Evolutionary conservation across 2,888 invertebrate genomes (phyloP).

Genomic region (Bellardia bayeri): DNA sequence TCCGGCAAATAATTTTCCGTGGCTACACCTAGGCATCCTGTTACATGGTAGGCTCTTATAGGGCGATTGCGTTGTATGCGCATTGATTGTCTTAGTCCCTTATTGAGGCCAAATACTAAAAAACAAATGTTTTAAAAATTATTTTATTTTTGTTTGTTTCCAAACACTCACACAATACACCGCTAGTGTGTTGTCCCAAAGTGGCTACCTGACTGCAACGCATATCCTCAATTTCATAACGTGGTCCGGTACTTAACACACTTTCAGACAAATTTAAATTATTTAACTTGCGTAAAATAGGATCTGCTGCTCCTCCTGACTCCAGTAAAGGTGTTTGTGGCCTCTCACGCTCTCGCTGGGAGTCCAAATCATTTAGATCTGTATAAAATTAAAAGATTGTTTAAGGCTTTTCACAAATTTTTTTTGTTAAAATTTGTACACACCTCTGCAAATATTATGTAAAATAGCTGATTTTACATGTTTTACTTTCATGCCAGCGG

Average conservation of each 20-base stretch:
- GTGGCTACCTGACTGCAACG: conserved; percentile 86
- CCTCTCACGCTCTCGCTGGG: conserved; percentile 85
- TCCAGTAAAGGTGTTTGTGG: conserved; percentile 85
- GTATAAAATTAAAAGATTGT: background rate
- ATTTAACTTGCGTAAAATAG: conserved; percentile 85
- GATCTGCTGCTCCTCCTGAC: conserved; percentile 87
- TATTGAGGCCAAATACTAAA: conserved; percentile 90
- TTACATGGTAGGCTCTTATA: conserved; percentile 89
- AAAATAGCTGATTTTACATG: conserved; percentile 86
- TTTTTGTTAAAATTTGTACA: conserved; percentile 73
- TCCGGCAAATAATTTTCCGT: conserved; percentile 90
- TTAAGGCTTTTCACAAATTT: background rate
- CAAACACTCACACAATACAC: conserved; percentile 87
- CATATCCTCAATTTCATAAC: conserved; percentile 89
- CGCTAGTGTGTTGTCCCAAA: conserved; percentile 89
- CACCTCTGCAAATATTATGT: conserved; percentile 89
- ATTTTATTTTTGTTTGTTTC: background rate
- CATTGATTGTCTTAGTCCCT: conserved; percentile 86
- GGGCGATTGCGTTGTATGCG: conserved; percentile 87
- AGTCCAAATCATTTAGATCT: conserved; percentile 60
- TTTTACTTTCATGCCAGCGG: conserved; percentile 86
- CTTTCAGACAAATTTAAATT: conserved; percentile 89
- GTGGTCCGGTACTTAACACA: conserved; percentile 90
- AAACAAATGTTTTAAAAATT: background rate
- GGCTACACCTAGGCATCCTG: conserved; percentile 90